Evolutionary conservation across 2,888 invertebrate genomes (phyloP).

Genomic region (Eupithecia insigniata): DNA sequence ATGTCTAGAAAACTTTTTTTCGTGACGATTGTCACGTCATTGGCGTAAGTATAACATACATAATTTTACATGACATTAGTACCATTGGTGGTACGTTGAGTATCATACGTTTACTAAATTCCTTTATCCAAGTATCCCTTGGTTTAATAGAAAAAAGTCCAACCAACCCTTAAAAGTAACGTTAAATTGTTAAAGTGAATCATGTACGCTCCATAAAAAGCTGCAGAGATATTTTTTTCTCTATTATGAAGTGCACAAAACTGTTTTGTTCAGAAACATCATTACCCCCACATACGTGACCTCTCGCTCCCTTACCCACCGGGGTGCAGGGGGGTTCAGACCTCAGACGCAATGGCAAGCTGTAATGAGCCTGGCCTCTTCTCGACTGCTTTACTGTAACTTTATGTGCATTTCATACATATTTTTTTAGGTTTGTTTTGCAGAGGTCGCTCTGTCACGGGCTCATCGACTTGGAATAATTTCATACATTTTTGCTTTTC

Average conservation of each 20-base stretch:
- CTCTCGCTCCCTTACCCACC: slow-evolving; percentile 32
- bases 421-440: slow-evolving; percentile 43
- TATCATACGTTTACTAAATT: not conserved
- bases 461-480: slow-evolving; percentile 16
- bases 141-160: not conserved
- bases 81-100: too few relatives aligned
- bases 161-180: not conserved
- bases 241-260: slow-evolving; percentile 47
- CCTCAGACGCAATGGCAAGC: slow-evolving; percentile 43
- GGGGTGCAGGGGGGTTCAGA: not conserved
- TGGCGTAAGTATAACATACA: not conserved
- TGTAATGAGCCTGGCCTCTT: slow-evolving; percentile 45
- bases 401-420: slow-evolving; percentile 50
- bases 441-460: slow-evolving; percentile 33
- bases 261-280: slow-evolving; percentile 48
- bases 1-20: not conserved
- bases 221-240: slow-evolving; percentile 35
- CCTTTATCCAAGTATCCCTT: not conserved
- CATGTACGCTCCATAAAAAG: slow-evolving; percentile 3
- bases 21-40: not conserved
- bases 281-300: slow-evolving; percentile 46
- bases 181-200: not conserved
- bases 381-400: slow-evolving; percentile 45
- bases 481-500: not conserved
- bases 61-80: not conserved